Evolutionary conservation across 2,113 vertebrate genomes (phyloP), one percentile per base, ranked within the genome.

Genomic region (Pycnonotus jocosus): DNA sequence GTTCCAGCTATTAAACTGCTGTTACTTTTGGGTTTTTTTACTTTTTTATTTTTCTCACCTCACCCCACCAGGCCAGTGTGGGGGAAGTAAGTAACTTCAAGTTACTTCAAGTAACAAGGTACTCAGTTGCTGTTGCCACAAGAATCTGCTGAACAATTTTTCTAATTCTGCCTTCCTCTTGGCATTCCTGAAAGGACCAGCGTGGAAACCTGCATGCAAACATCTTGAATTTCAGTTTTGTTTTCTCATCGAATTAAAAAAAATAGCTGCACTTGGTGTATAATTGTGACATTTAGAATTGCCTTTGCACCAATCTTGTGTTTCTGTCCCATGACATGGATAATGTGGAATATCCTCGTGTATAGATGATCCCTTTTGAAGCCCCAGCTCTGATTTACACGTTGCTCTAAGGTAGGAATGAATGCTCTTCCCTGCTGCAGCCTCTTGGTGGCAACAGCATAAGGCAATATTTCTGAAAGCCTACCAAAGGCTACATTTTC

Each of bases 401-500:
- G 0, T 33, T 35, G 35, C 31, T 71, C 9, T 27, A 40, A 65
- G 45, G 15, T 28, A 30, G 16, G 56, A 35, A 6, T 2, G 20
- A 38, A 37, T 35, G 64, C 14, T 83, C 9, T 86, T 88, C 54
- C 61, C 64, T 57, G 17, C 42, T 65, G 50, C 64, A 73, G 62
- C 80, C 80, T 83, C 83, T 69, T 86, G 93, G 86, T 80, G 83
- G 86, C 89, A 91, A 86, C 45, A 93, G 86, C 6, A 30, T 23
- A 56, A 82, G 80, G 71, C n/a, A 86, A 12, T 47, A n/a, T 19
- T 16, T n/a, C 45, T 65, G 37, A 37, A 53, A 45, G 53, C 1
- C 18, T 7, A 31, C 35, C 56, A n/a, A 47, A 65, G 53, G 11
- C 30, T 45, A 1, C n/a, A 6, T 6, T 61, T 77, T 24, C 23